Base-by-base conservation (phyloP, 2,797 vertebrate genomes). In the Spinus olivaceus region DNA sequence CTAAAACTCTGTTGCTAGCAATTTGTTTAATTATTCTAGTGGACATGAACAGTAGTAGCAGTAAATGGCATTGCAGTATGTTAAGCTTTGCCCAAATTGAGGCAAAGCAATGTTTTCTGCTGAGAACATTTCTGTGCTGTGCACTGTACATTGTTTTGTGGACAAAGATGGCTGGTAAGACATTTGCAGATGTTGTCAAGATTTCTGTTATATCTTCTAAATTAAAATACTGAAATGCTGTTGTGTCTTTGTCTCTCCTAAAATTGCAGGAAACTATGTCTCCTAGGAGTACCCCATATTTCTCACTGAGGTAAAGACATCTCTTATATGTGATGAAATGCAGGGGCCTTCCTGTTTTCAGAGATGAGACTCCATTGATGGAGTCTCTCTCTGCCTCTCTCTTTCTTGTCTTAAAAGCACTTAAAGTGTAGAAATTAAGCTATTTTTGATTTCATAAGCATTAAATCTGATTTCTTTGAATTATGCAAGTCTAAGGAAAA, bases 151-250 rank as follows among this genome's bases (percentile, higher is more conserved):
- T 56, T 71, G 51, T 86, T 93, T 74, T 88, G 82, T 96, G 92
- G 81, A 92, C 60, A 66, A 77, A 94, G 35, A 33, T 91, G 76
- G 59, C 78, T 94, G 70, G 15, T 67, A 49, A 67, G 63, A 23
- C 19, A 41, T 78, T 91, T 93, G 46, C 70, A 91, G 67, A 46
- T 90, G n/a, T 89, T 90, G 87, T 95, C 70, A 80, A 88, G 49
- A 86, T 66, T 76, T 39, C n/a, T 93, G 77, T 87, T 88, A 71
- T 71, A 33, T 81, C 90, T 94, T 94, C 86, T 77, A 74, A 90
- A 96, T 97, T 96, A 97, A 97, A 97, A 76, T 41, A 56, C 24
- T 78, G 70, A 86, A 94, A 90, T 1, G 3, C 47, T 60, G n/a
- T 27, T 39, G 66, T 57, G 85, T 92, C 49, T 53, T 79, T 50